Percentiles rank a stretch among this genome's conserved stretches.
These are phyloP conservation scores for Drosophila paranaensis DNA, from an alignment of 2,888 invertebrate genomes.

Conservation along the genomic window DNA sequence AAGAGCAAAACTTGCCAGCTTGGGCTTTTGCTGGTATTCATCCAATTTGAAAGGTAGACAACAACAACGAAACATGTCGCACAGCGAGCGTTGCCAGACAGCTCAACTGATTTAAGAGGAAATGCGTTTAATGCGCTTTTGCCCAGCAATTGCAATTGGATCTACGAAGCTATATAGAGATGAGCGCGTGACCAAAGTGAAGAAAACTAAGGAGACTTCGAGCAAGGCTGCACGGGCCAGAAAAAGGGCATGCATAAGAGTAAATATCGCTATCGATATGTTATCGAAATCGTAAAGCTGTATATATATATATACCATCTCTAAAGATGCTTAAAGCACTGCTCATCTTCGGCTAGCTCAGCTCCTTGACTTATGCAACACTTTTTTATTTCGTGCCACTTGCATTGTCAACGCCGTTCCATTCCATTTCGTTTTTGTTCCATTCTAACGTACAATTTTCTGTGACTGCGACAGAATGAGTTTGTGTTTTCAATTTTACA, in stretches of 20 bases:
- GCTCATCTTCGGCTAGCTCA: neutral
- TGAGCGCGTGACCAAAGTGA: neutral
- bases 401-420: constrained; percentile 4
- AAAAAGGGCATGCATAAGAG: too few relatives aligned
- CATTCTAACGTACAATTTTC: constrained; percentile 10
- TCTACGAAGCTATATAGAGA: neutral
- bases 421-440: constrained; percentile 21
- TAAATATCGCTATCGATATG: neutral
- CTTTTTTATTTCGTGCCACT: neutral
- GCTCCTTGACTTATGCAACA: neutral
- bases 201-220: too few relatives aligned
- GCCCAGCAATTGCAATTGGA: constrained; percentile 1
- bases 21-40: constrained; percentile 24
- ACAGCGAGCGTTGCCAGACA: constrained; percentile 11
- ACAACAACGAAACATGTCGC: constrained; percentile 40
- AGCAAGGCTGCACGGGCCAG: too few relatives aligned
- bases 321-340: too few relatives aligned
- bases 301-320: neutral
- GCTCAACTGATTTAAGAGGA: constrained; percentile 53
- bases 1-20: neutral
- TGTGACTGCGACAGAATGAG: neutral
- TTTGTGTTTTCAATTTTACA: constrained; percentile 42
- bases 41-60: constrained; percentile 33
- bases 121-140: constrained; percentile 56
- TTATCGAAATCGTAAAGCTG: neutral